Conservation (phyloP, 2,113 vertebrate genomes). For the Sturnira hondurensis region DNA sequence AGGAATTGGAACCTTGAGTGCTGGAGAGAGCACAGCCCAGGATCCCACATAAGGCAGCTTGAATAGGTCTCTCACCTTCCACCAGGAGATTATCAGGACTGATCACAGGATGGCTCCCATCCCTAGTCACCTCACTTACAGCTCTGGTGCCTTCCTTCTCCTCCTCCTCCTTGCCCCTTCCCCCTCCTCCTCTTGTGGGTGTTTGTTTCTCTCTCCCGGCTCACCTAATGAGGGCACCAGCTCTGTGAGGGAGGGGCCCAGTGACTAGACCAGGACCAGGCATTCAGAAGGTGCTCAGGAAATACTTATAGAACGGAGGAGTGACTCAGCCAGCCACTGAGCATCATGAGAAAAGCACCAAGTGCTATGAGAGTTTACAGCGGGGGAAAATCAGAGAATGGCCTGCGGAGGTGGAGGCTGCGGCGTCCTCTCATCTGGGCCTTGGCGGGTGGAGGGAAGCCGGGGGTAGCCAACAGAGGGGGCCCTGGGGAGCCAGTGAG, state of each 20-base stretch:
- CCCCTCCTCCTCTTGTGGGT: not conserved
- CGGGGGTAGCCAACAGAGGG: not conserved
- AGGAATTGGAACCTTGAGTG: not conserved
- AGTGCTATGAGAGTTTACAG: not conserved
- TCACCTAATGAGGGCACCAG: not conserved
- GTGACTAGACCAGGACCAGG: not conserved
- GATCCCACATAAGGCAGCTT: not conserved
- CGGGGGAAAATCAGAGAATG: not conserved
- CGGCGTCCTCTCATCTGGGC: not conserved
- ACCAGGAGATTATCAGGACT: not conserved
- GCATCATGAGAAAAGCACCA: not conserved
- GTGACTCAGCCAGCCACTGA: not conserved
- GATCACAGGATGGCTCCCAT: not conserved
- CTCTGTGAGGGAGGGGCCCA: not conserved
- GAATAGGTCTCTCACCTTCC: not conserved
- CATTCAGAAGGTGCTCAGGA: not conserved
- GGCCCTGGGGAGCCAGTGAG: not conserved
- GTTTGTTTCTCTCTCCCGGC: not conserved
- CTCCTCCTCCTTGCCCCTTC: not conserved
- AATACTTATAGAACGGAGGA: not conserved
- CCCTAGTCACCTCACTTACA: not conserved
- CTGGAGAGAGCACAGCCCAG: not conserved
- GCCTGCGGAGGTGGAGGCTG: not conserved
- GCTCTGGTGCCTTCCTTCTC: not conserved
- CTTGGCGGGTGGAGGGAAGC: not conserved